Conservation (phyloP, 2,888 invertebrate genomes). For the Panzeria rudis region DNA sequence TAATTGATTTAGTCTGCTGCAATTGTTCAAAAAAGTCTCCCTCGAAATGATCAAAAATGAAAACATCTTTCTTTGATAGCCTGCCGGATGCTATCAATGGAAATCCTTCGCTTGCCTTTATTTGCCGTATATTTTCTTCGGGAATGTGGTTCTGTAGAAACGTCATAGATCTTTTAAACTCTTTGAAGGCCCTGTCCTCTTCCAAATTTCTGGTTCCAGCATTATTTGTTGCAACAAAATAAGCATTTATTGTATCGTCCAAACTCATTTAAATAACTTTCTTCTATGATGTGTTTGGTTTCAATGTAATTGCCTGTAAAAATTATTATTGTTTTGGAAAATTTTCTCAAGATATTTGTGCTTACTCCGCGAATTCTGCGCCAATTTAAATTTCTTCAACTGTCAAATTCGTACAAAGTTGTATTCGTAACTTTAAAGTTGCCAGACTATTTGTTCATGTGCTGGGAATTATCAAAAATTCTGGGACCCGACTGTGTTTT, state of each 20-base stretch:
- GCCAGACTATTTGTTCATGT: background rate
- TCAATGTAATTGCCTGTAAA: background rate
- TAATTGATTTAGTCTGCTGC: constrained; percentile 87
- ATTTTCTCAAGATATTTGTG: background rate
- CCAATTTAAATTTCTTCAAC: constrained; percentile 19
- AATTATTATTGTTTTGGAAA: background rate
- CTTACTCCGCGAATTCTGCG: constrained; percentile 24
- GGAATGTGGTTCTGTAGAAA: constrained; percentile 78
- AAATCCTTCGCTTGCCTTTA: constrained; percentile 86
- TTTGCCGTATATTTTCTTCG: constrained; percentile 85
- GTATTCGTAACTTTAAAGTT: background rate
- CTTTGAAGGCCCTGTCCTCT: constrained; percentile 69
- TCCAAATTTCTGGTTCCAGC: constrained; percentile 56
- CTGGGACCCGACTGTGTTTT: too few species aligned
- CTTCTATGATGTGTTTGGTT: background rate
- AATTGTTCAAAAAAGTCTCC: constrained; percentile 89
- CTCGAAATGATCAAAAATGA: constrained; percentile 91
- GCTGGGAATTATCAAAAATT: too few species aligned
- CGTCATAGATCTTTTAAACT: constrained; percentile 75
- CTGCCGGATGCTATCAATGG: constrained; percentile 85
- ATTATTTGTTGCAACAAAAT: constrained; percentile 78
- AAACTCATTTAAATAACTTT: constrained; percentile 75
- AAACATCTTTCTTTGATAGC: constrained; percentile 88
- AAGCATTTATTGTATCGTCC: constrained; percentile 80
- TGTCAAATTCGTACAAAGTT: constrained; percentile 17